phyloP scores from a whole-genome alignment of 2,797 vertebrate species.

The Sebastolobus alascanus region DNA sequence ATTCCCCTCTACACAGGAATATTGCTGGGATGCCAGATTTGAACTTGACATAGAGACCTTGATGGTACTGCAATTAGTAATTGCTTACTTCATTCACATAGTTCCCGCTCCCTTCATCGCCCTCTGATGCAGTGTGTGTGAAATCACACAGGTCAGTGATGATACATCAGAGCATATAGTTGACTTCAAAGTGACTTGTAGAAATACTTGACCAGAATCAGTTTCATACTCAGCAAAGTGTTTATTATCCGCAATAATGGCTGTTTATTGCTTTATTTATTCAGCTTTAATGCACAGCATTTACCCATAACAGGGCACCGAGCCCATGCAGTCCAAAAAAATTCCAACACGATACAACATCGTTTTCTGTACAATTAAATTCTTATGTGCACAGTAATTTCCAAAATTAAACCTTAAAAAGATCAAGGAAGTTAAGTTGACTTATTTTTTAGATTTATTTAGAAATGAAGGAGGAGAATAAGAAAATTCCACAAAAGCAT shows the following conservation, averaged over 20 bases:
- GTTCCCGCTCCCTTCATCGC: slow-evolving; percentile 31
- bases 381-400: neutral
- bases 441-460: neutral
- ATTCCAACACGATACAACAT: too few species aligned
- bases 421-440: neutral
- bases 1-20: neutral
- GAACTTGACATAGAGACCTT: slow-evolving; percentile 25
- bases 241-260: neutral
- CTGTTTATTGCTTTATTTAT: slow-evolving; percentile 2
- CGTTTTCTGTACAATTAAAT: neutral
- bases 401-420: neutral
- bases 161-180: slow-evolving; percentile 43
- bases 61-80: slow-evolving; percentile 43
- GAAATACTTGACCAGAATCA: slow-evolving; percentile 20
- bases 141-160: slow-evolving; percentile 58
- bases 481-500: neutral
- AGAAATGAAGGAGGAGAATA: neutral
- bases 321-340: neutral
- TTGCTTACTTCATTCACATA: slow-evolving; percentile 46
- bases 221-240: neutral
- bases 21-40: slow-evolving; percentile 11
- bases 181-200: slow-evolving; percentile 50
- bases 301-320: slow-evolving; percentile 47
- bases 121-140: slow-evolving; percentile 32
- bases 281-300: slow-evolving; percentile 1